Evolutionary conservation across 2,797 vertebrate genomes (phyloP), one percentile per base, ranked within the genome.

Genomic region (Pangasius sanitwongsei): DNA sequence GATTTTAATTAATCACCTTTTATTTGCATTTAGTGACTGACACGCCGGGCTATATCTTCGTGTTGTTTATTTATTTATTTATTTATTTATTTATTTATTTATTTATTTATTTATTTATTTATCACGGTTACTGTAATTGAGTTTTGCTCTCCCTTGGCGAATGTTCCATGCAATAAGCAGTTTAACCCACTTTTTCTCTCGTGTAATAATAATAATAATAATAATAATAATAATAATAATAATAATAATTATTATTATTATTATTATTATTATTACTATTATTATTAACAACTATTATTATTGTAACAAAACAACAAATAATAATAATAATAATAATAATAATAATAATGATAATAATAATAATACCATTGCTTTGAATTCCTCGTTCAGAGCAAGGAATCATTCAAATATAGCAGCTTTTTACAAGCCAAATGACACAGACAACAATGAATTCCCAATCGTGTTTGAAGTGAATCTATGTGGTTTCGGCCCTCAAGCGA

Each of bases 61-160:
- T 95, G 97, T 96, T 96, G 96, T 97, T 74, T 23, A 75, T 34
- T 23, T 48, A 37, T 81, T 4, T 25, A 59, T 83, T 1, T 25
- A 53, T 81, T 11, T 44, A 48, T 83, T 6, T 37, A 97, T 97
- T 97, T 97, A 97, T 95, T 12, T 57, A 78, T 53, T 11, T 31
- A 31, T 55, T 11, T 31, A 55, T 55, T 13, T 41, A 28, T 48
- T 23, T 44, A 48, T 83, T 6, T 25, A 97, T 97, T 97, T 97
- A 97, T 95, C 96, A 97, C 96, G 96, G 97, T 97, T 98, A 97
- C 97, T 97, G 97, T 98, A 98, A 99, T 99, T 99, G 97, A 98
- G 97, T 98, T 57, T 97, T 98, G 97, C 97, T 97, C 97, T 98
- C 98, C 98, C 98, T 94, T 97, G 97, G 97, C 97, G 97, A 98